Evolutionary conservation across 2,797 vertebrate species (phyloP), one percentile per base, ranked within the genome.

Genomic region (Tympanoctomys barrerae): DNA sequence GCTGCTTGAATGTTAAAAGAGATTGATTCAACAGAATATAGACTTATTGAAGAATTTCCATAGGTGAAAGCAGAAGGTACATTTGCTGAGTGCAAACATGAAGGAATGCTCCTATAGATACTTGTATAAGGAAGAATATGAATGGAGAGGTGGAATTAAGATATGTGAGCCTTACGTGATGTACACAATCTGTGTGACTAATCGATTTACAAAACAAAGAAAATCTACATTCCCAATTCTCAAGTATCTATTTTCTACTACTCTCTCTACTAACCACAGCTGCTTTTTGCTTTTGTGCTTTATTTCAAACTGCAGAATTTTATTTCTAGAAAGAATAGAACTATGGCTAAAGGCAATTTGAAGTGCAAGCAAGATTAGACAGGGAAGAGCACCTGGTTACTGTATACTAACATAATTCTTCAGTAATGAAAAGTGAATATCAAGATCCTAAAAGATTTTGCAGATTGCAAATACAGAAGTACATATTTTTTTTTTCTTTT

Each of bases 1-100:
- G 21, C 6, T 12, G 92, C 73, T 88, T 90, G 78, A 73, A 28
- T 94, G 70, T 92, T 88, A 73, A 81, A 87, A 90, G 54, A n/a
- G 9, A 28, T 24, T 54, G n/a, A 85, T 1, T 84, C 66, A 88
- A 39, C n/a, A 73, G 52, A 71, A 62, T 36, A 26, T n/a, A 33
- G 18, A 70, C 9, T 14, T 52, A 64, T 0, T 26, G 26, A 80
- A 22, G 7, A 26, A 26, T 87, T 62, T 75, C 21, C 31, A 18
- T 26, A 59, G 64, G 24, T n/a, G 78, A 68, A 66, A 83, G 14
- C 80, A 78, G n/a, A 22, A 90, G 81, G 31, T 49, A 49, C 7
- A 36, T 75, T 91, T 70, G 46, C 68, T 46, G 39, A 91, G 64
- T 49, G 33, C 8, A 92, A 42, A 92, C 54, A 85, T 64, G 66